Percentiles rank a stretch among this genome's conserved stretches.
Evolutionary conservation across 1,140 invertebrate genomes (phyloP).

Genomic region (Chlorops oryzae): DNA sequence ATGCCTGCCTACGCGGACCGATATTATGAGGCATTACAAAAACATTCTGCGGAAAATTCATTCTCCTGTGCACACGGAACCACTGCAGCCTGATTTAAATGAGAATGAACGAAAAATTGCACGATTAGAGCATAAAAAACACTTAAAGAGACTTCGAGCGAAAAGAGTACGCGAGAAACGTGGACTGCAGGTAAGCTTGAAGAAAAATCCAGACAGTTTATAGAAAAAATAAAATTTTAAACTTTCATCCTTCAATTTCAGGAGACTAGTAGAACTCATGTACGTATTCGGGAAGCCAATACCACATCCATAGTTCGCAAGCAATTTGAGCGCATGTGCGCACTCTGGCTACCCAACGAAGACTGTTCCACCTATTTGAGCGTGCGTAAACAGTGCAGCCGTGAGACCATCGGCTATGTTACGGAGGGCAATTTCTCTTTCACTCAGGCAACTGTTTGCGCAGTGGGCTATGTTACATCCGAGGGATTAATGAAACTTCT

Average conservation of each 20-base stretch:
- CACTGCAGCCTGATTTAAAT: slow-evolving; percentile 54
- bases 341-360: slow-evolving; percentile 60
- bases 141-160: slow-evolving; percentile 56
- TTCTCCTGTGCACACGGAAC: slow-evolving; percentile 52
- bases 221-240: slow-evolving; percentile 10
- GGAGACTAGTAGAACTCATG: slow-evolving; percentile 35
- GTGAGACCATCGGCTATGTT: slow-evolving; percentile 69
- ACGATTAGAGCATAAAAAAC: slow-evolving; percentile 53
- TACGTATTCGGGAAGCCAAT: slow-evolving; percentile 35
- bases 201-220: slow-evolving; percentile 1
- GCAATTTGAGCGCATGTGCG: slow-evolving; percentile 58
- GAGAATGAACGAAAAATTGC: slow-evolving; percentile 53
- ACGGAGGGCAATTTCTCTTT: slow-evolving; percentile 64
- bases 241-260: slow-evolving; percentile 11
- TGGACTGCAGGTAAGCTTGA: slow-evolving; percentile 16
- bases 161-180: slow-evolving; percentile 53
- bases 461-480: slow-evolving; percentile 62
- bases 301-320: slow-evolving; percentile 47
- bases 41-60: slow-evolving; percentile 44
- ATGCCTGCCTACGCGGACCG: slow-evolving; percentile 56
- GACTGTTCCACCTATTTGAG: slow-evolving; percentile 33
- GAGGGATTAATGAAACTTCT: slow-evolving; percentile 52
- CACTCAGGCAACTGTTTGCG: slow-evolving; percentile 57
- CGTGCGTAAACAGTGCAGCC: slow-evolving; percentile 57
- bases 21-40: slow-evolving; percentile 49